phyloP scores from a whole-genome alignment of 2,113 vertebrate species.

The Cardinalis cardinalis region DNA sequence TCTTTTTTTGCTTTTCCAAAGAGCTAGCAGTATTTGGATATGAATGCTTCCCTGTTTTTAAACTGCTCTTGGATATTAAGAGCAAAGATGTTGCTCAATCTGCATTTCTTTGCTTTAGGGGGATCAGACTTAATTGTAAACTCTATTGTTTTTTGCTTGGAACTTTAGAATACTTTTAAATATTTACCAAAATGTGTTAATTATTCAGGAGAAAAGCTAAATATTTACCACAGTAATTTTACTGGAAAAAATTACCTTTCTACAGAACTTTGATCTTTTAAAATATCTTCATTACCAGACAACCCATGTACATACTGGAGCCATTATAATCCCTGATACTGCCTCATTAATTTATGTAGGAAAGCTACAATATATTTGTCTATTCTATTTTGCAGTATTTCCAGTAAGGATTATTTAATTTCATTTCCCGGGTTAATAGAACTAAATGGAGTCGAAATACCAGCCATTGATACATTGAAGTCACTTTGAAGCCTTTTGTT shows the following conservation, averaged over 20 bases:
- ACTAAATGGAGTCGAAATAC: neutral
- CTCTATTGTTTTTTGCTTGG: neutral
- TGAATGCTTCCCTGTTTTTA: neutral
- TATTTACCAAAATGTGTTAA: neutral
- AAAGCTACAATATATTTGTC: neutral
- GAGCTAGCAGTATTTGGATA: neutral
- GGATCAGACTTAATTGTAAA: neutral
- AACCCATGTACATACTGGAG: neutral
- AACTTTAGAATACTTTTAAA: neutral
- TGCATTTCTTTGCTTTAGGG: neutral
- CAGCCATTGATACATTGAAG: neutral
- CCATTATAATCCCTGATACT: neutral
- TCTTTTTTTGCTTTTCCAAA: neutral
- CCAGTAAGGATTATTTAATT: neutral
- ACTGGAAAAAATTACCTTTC: neutral
- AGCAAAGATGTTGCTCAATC: neutral
- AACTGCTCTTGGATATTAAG: neutral
- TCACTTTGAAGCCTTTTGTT: neutral
- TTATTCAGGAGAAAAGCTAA: conserved; percentile 3
- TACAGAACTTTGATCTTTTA: neutral
- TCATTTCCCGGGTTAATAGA: neutral
- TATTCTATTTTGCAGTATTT: neutral
- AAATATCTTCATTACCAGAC: neutral
- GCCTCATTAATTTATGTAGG: neutral
- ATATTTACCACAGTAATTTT: neutral